Percentiles rank a stretch among this genome's conserved stretches.
Conservation (phyloP, 1,140 invertebrate genomes). For the Drosophila obscura region DNA sequence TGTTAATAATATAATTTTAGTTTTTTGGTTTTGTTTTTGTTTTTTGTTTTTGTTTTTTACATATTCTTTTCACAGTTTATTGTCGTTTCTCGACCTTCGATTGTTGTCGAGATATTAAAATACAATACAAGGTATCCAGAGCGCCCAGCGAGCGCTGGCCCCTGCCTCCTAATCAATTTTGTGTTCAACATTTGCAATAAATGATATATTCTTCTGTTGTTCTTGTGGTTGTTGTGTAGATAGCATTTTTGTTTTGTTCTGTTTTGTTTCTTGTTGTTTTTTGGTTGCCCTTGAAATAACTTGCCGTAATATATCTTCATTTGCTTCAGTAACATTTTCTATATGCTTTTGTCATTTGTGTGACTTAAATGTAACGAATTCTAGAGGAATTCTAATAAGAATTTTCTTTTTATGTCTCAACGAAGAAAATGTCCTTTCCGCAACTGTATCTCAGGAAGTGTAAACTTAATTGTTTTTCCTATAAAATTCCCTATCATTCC, state of each 20-base stretch:
- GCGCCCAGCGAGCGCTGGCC: slow-evolving; percentile 54
- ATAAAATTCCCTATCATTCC: not conserved
- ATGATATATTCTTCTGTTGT: slow-evolving; percentile 71
- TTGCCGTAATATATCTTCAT: slow-evolving; percentile 69
- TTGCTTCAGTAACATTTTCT: slow-evolving; percentile 70
- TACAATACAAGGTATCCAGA: slow-evolving; percentile 71
- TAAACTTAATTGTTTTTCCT: not conserved
- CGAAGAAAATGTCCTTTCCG: slow-evolving; percentile 41
- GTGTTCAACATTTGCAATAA: slow-evolving; percentile 72
- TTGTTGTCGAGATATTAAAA: slow-evolving; percentile 84
- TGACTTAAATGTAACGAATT: slow-evolving; percentile 54
- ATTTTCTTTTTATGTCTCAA: slow-evolving; percentile 34
- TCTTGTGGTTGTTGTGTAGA: slow-evolving; percentile 57
- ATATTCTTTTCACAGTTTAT: slow-evolving; percentile 84
- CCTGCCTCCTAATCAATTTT: slow-evolving; percentile 38
- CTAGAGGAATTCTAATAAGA: slow-evolving; percentile 62
- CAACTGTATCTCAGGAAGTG: not conserved
- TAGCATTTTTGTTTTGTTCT: slow-evolving; percentile 49
- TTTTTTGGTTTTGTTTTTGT: slow-evolving; percentile 54
- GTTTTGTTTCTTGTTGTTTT: slow-evolving; percentile 33
- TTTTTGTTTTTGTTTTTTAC: slow-evolving; percentile 65
- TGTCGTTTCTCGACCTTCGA: slow-evolving; percentile 84
- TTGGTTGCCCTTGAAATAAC: slow-evolving; percentile 62
- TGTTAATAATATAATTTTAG: slow-evolving; percentile 75
- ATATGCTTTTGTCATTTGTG: slow-evolving; percentile 46